Base-by-base conservation (phyloP, 2,888 invertebrate species). In the Dioctria linearis region DNA sequence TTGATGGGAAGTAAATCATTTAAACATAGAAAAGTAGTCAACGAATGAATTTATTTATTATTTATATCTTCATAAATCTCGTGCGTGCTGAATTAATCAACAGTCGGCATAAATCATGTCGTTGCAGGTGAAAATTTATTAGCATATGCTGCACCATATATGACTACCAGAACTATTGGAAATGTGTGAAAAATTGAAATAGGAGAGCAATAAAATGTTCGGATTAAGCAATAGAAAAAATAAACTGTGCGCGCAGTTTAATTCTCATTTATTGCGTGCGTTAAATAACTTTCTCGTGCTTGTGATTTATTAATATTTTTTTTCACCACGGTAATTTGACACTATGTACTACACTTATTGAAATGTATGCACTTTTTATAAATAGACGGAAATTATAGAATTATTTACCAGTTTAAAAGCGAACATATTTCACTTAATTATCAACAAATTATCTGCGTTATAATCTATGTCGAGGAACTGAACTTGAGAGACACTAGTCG, bases 1-100 rank as follows among this genome's bases (percentile, higher is more conserved):
- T 71, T 51, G 51, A 66, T 39, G 43, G 11, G n/a, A 25, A n/a
- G 39, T 76, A 76, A 76, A 76, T 76, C 76, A 76, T 76, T 76
- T 76, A 40, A 37, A 51, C 39, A 78, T 4, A 49, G n/a, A n/a
- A 66, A 66, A n/a, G n/a, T n/a, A n/a, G n/a, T n/a, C n/a, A n/a
- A n/a, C n/a, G n/a, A n/a, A n/a, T n/a, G n/a, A n/a, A n/a, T n/a
- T n/a, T n/a, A n/a, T 54, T 78, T 66, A 54, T 46, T 8, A 46
- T 59, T 4, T 61, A 61, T 43, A 13, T 39, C 49, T 40, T 43
- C 42, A 66, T 54, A 78, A 78, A 46, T 66, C 49, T 11, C 54
- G 66, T 9, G 46, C 13, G 51, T 40, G 40, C 13, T 49, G 8
- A 39, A 13, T 46, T 59, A 61, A 61, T 61, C 61, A 49, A 76